phyloP scores from a whole-genome alignment of 2,113 vertebrate species.

The Atherinomorus stipes region DNA sequence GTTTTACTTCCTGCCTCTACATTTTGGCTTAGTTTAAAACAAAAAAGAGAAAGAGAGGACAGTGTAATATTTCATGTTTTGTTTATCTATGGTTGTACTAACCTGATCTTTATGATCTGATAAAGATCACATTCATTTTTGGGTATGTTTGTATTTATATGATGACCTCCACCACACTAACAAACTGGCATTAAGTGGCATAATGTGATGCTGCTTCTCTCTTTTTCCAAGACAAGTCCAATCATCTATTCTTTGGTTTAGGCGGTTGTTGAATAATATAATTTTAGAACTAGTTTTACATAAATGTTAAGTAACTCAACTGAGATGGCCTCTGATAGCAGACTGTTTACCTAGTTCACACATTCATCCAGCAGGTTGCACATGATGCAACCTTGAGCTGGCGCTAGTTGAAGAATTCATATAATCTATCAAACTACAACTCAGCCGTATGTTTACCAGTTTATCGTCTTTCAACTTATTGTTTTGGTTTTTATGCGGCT shows the following conservation, averaged over 20 bases:
- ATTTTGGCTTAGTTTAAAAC: background rate
- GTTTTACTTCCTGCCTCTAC: background rate
- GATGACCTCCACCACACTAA: background rate
- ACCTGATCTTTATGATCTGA: background rate
- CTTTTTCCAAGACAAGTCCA: background rate
- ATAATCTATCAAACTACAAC: too few species aligned
- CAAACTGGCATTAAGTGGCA: background rate
- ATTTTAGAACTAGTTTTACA: too few species aligned
- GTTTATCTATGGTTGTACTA: too few species aligned
- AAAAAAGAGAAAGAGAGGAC: background rate
- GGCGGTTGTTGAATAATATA: too few species aligned
- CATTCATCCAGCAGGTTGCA: background rate
- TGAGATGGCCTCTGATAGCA: constrained; percentile 10
- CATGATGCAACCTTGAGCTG: background rate
- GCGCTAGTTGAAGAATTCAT: too few species aligned
- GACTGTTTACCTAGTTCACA: constrained; percentile 17
- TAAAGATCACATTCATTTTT: background rate
- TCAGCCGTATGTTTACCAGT: too few species aligned
- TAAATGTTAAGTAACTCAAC: background rate
- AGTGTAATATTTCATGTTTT: background rate
- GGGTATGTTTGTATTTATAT: background rate
- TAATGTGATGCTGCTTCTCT: background rate
- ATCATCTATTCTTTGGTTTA: too few species aligned
- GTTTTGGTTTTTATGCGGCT: too few species aligned
- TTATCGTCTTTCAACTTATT: too few species aligned